Conservation (phyloP, 2,888 invertebrate species). For the Archaeoteleia sp. region DNA sequence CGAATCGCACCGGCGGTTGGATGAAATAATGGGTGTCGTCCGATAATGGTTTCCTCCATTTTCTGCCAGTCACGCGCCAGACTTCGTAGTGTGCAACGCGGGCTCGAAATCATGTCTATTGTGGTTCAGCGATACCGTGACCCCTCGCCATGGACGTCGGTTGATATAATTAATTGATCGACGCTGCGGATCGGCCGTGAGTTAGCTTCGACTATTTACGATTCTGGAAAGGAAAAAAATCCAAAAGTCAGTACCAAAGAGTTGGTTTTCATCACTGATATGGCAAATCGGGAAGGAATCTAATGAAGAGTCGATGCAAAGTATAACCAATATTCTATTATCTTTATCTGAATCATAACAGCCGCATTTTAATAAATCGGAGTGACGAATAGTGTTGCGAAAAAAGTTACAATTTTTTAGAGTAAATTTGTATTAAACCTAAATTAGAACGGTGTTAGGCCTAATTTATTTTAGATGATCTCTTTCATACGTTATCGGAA, state of each 20-base stretch:
- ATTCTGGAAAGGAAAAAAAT: neutral
- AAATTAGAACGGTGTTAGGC: too few species aligned
- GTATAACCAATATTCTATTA: too few species aligned
- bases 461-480: too few species aligned
- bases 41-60: conserved; percentile 61
- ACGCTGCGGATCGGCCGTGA: conserved; percentile 37
- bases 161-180: conserved; percentile 69
- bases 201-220: conserved; percentile 43
- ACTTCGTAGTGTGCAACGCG: conserved; percentile 55
- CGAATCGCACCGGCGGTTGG: conserved; percentile 60
- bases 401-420: too few species aligned
- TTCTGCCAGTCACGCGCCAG: conserved; percentile 64
- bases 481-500: too few species aligned
- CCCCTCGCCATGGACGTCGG: conserved; percentile 51
- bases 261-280: too few species aligned
- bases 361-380: too few species aligned
- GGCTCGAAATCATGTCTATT: conserved; percentile 63
- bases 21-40: conserved; percentile 67
- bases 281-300: too few species aligned
- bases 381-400: too few species aligned
- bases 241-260: neutral
- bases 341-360: too few species aligned
- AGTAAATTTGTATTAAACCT: too few species aligned
- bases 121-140: conserved; percentile 60
- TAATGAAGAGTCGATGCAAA: too few species aligned